Evolutionary conservation across 2,797 vertebrate genomes (phyloP), one percentile per base, ranked within the genome.

Genomic region (Rhinichthys osculus): DNA sequence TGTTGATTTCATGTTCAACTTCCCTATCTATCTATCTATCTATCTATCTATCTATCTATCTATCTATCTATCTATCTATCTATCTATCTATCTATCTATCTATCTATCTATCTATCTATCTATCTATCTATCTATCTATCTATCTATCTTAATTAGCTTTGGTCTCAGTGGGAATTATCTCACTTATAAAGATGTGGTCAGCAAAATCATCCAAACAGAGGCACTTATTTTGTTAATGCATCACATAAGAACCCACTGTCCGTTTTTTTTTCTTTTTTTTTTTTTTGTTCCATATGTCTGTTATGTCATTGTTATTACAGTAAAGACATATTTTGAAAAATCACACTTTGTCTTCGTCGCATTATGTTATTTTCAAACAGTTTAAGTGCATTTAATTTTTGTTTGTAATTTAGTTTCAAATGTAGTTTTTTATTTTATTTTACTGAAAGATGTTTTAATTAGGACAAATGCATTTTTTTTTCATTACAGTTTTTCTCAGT

Each of bases 171-270:
- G 84, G 40, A 85, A 81, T 35, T 57, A 47, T 66, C 33, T 86
- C 44, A 54, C 82, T 82, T 86, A 80, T 52, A 72, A 80, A 81
- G 69, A 74, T 62, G 72, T 82, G 88, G 82, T 81, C 87, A 87
- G 80, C 64, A 62, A 87, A 82, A 87, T 72, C 78, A 85, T 80
- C 64, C 80, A 85, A 88, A 82, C 84, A 82, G 62, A 86, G 81
- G 87, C 71, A 70, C 70, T 81, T 38, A 72, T 69, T 81, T 85
- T 27, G 30, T 47, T 89, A 81, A 86, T 87, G 71, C 84, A 87
- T 86, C 71, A 79, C 42, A 44, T 59, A 27, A 78, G 27, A 23
- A 78, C 76, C 21, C 13, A 38, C 57, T 64, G 16, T 40, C 59
- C 19, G 17, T 4, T 13, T 47, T 44, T 40, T 10, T 14, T 13